Conservation (phyloP, 2,888 invertebrate species). For the Dendrolimus houi region DNA sequence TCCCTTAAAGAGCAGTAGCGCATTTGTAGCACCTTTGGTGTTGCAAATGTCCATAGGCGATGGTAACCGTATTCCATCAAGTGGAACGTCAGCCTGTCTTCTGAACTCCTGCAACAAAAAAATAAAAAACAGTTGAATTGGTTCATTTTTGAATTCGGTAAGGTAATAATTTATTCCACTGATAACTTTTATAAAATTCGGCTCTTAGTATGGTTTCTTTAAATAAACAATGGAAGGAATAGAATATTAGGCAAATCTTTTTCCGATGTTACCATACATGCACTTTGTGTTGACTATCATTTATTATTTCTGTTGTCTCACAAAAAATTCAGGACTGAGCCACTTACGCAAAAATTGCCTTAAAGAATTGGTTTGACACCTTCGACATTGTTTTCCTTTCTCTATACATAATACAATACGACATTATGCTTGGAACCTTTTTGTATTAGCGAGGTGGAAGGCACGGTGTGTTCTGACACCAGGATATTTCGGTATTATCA, state of each 20-base stretch:
- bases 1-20: too few relatives aligned
- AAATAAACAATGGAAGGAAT: not conserved
- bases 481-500: too few relatives aligned
- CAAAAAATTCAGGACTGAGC: not conserved
- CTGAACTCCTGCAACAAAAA: too few relatives aligned
- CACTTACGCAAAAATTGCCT: not conserved
- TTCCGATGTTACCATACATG: not conserved
- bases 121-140: too few relatives aligned
- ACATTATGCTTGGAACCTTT: not conserved
- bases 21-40: too few relatives aligned
- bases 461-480: too few relatives aligned
- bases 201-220: not conserved
- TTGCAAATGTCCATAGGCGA: too few relatives aligned
- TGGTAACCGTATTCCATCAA: too few relatives aligned
- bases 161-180: too few relatives aligned
- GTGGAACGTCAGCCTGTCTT: too few relatives aligned
- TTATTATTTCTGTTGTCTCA: conserved; percentile 2
- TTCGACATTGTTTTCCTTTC: not conserved
- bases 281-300: conserved; percentile 1
- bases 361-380: not conserved
- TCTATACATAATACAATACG: not conserved
- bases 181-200: too few relatives aligned
- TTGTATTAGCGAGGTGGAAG: not conserved
- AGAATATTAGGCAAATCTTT: not conserved
- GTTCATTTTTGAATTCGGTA: too few relatives aligned